phyloP scores from a whole-genome alignment of 2,113 vertebrate genomes.

The Etia nguti region DNA sequence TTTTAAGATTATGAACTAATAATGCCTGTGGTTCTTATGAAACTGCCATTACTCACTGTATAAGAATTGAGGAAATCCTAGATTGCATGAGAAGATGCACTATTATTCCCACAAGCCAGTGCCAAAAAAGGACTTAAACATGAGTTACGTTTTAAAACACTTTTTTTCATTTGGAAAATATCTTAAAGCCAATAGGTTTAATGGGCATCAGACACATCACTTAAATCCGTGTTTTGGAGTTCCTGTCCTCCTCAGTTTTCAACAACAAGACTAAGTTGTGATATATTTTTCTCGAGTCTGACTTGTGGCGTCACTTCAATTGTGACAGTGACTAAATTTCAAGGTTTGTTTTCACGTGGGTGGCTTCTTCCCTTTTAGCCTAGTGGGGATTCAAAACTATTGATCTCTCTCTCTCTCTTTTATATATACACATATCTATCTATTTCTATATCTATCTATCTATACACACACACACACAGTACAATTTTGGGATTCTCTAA shows the following conservation, averaged over 20 bases:
- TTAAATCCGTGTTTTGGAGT: not conserved
- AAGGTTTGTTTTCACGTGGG: not conserved
- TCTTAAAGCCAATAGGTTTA: not conserved
- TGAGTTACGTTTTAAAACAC: fast-evolving
- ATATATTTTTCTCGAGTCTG: not conserved
- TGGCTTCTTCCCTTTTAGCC: not conserved
- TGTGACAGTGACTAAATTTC: not conserved
- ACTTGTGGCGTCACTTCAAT: not conserved
- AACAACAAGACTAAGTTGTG: not conserved
- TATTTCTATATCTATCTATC: not conserved
- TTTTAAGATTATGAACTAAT: not conserved
- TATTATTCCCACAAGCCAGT: not conserved
- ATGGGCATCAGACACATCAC: not conserved
- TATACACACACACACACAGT: not conserved
- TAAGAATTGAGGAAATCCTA: not conserved
- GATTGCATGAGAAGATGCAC: not conserved
- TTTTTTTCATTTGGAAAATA: not conserved
- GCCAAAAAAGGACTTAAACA: not conserved
- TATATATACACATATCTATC: no score
- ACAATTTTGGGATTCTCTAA: not conserved
- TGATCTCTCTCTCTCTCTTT: no score
- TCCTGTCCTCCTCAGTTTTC: not conserved
- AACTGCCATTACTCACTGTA: not conserved
- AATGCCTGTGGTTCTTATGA: not conserved
- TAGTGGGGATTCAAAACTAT: not conserved